A percentile compares a stretch with the other conserved stretches of the same genome.
These are phyloP conservation scores for Podilymbus podiceps DNA, from an alignment of 2,113 vertebrate genomes.

Conservation along the genomic window DNA sequence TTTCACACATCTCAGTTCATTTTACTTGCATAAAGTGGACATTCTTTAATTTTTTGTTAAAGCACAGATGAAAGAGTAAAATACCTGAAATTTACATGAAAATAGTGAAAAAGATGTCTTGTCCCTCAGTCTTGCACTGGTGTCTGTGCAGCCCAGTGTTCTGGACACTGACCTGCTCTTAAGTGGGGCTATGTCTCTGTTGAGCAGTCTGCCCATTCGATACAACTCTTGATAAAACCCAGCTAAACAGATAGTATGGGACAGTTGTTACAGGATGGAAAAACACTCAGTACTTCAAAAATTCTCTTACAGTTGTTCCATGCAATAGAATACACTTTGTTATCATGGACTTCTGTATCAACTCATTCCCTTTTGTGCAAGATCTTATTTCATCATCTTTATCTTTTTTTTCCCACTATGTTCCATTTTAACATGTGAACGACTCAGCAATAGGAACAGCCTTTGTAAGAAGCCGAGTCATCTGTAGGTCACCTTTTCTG, in stretches of 20 bases:
- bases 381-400: background rate
- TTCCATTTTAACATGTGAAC: background rate
- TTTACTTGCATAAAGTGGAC: background rate
- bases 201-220: background rate
- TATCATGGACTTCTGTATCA: rapidly evolving
- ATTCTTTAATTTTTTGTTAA: background rate
- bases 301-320: background rate
- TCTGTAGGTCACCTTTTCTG: background rate
- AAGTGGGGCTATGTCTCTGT: background rate
- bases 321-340: background rate
- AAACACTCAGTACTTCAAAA: background rate
- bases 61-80: background rate
- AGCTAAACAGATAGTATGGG: background rate
- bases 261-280: background rate
- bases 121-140: background rate
- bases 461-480: background rate
- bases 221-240: background rate
- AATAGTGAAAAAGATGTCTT: background rate
- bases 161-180: background rate
- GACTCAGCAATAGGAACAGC: background rate
- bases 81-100: background rate
- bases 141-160: background rate
- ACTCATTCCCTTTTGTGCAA: background rate
- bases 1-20: background rate
- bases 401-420: background rate